Base-by-base conservation (phyloP, 53 echinoderm and acorn worm species). In the Hippasteria phrygiana region DNA sequence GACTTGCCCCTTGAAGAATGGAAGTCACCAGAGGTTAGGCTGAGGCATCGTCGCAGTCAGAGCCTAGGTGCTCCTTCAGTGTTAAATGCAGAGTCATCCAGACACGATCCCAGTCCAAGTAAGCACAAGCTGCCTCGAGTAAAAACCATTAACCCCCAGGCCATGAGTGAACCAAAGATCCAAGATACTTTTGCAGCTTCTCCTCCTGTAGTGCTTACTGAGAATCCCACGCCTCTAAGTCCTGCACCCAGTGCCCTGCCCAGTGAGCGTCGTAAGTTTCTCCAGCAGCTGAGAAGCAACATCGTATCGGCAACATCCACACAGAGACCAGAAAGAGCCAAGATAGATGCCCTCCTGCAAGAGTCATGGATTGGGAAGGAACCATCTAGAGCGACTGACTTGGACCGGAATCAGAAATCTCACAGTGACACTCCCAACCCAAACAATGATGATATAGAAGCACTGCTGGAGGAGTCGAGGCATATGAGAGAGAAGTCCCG, bases 1-100 rank as follows among this genome's bases (percentile, higher is more conserved):
- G 98, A 97, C 74, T 71, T 89, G 3, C 93, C 98, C 39, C 46
- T 91, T 47, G 95, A 93, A 71, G 53, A 93, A 13, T 96, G 94
- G 97, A 81, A 87, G 14, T 45, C 81, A 0, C 55, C 80, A 47
- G 46, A 88, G 18, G 27, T 71, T n/a, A 63, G 47, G 41, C 38
- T 73, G 31, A 79, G 73, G n/a, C 78, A 81, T 81, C 81, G 81
- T 3, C 40, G 81, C 12, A 81, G 65, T 33, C 40, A 40, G 32
- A 63, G 63, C 28, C 26, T 26, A 27, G 81, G 81, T 22, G 28
- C 63, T 1, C 43, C 81, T 24, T 42, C 28, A n/a, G 13, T 11
- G 4, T 72, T 37, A 22, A 42, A 37, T 22, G 72, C 4, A 38
- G 22, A 39, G 35, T 13, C 42, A 20, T 37, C 40, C 4, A 20